Evolutionary conservation across 2,888 invertebrate species (phyloP).

Genomic region (Idaea aversata): DNA sequence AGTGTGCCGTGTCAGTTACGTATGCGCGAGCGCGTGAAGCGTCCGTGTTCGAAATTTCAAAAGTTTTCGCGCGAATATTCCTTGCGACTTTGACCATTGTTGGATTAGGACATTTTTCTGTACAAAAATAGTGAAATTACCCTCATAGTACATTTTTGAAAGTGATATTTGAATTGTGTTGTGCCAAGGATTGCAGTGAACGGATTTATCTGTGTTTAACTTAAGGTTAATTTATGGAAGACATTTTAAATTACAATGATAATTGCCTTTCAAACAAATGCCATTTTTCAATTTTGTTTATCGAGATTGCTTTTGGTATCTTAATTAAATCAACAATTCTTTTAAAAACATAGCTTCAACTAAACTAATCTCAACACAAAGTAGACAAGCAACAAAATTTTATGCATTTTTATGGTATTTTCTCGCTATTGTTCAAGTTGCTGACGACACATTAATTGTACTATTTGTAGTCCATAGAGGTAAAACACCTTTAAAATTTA

Average conservation of each 20-base stretch:
- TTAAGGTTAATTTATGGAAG: conserved; percentile 28
- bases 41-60: conserved; percentile 56
- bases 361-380: neutral
- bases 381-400: neutral
- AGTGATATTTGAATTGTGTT: conserved; percentile 44
- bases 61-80: conserved; percentile 49
- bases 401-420: neutral
- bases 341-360: neutral
- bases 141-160: neutral
- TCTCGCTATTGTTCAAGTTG: neutral
- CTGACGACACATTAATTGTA: neutral
- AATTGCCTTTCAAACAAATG: neutral
- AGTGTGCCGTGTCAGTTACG: conserved; percentile 65
- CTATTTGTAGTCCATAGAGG: neutral
- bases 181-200: conserved; percentile 60
- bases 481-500: neutral
- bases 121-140: neutral
- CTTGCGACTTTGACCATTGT: conserved; percentile 33
- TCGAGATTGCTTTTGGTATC: neutral
- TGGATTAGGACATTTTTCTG: conserved; percentile 26
- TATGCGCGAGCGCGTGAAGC: conserved; percentile 60
- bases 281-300: neutral
- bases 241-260: neutral
- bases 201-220: conserved; percentile 18
- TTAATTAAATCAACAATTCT: neutral